Evolutionary conservation across 2,888 invertebrate genomes (phyloP), one percentile per base, ranked within the genome.

Genomic region (Leucophora obtusa): DNA sequence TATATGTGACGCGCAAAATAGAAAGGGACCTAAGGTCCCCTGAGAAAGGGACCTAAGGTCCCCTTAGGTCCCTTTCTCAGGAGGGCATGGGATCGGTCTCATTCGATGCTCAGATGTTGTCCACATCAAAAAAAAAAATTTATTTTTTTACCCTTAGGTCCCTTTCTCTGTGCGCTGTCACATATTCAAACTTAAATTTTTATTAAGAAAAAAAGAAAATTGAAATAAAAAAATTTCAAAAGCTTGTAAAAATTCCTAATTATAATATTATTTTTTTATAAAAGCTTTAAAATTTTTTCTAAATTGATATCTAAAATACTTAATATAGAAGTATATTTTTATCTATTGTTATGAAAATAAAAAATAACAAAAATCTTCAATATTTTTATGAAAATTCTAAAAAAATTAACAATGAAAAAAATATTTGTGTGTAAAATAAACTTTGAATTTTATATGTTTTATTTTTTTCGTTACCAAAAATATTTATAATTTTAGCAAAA

Each of bases 401-500:
- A 38, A 35, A 35, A 35, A 43, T 43, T 10, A 43, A 47, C 14
- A 14, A 4, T 14, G 6, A n/a, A 47, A 47, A 11, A 47, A 47
- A n/a, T 14, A 47, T 47, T 47, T 47, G 1, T 47, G n/a, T 47
- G 14, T 47, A 47, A 38, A 15, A n/a, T 47, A 38, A 38, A 38
- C 8, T 38, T 9, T 2, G 6, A 47, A n/a, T 51, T 35, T 73
- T 65, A n/a, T n/a, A n/a, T n/a, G 33, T 11, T 72, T n/a, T 73
- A 43, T 33, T 66, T 47, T 28, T 33, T 53, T 43, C 53, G 53
- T 53, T 53, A 38, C 17, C 51, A 38, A 38, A 66, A 60, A 11
- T 74, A 58, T 74, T 47, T 60, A 73, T 59, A 65, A 43, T 58
- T 76, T 76, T 70, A 65, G 70, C 58, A 58, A 17, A 76, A 76